Conservation (phyloP, 1,140 invertebrate species). For the Drosophila triauraria region DNA sequence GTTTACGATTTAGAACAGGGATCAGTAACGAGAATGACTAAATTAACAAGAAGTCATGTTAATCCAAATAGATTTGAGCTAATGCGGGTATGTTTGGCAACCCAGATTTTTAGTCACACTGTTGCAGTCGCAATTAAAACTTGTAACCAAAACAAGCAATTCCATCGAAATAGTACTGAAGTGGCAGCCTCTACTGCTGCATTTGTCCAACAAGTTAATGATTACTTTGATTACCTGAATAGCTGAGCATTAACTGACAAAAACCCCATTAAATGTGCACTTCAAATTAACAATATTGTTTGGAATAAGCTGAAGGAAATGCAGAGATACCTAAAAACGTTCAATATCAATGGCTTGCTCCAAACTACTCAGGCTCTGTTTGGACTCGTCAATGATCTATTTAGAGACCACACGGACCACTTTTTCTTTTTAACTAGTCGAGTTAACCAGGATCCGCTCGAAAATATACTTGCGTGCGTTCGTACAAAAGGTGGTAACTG, state of each 20-base stretch:
- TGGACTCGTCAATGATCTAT: no score
- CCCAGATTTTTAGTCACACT: neutral
- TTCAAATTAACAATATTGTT: neutral
- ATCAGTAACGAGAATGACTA: neutral
- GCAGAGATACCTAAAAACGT: no score
- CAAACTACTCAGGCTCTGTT: no score
- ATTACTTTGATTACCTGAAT: neutral
- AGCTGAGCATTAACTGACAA: neutral
- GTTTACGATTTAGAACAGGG: no score
- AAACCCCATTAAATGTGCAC: neutral
- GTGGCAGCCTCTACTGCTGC: neutral
- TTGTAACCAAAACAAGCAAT: neutral
- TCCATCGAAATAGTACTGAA: neutral
- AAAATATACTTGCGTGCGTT: neutral
- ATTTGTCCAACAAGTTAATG: neutral
- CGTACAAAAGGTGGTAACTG: neutral
- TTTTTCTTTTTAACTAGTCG: slow-evolving; percentile 4
- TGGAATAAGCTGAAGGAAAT: no score
- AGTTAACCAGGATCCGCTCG: slow-evolving; percentile 5
- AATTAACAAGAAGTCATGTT: neutral
- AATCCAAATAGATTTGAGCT: slow-evolving; percentile 1
- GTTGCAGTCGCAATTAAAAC: neutral
- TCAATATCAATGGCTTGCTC: no score
- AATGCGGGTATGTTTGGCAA: neutral
- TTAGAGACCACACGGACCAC: neutral